Evolutionary conservation across 2,113 vertebrate genomes (phyloP), one percentile per base, ranked within the genome.

Genomic region (Aspiorhynchus laticeps): DNA sequence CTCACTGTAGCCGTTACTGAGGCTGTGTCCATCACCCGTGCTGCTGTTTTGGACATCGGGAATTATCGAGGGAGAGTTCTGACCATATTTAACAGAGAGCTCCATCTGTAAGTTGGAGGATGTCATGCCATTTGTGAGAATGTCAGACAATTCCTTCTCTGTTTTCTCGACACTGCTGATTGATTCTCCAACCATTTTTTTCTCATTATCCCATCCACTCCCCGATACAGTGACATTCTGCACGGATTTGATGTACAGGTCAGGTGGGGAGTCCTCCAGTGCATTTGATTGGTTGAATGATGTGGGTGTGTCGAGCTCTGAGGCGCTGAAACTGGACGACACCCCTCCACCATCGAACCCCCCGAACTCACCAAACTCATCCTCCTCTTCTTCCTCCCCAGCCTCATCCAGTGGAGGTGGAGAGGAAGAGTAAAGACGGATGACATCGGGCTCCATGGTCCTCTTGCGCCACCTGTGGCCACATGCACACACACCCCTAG

Each of bases 371-470:
- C 97, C 96, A 91, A 98, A 99, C 87, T 97, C 97, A 0, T 97
- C 96, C 0, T 97, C 96, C 0, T 98, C 97, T 0, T 98, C 96
- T 63, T 96, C 96, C 61, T 96, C 96, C 0, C 95, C 95, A 89
- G 94, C 96, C 77, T 95, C 96, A 85, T 97, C 96, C 86, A 97
- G 91, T 1, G 95, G 96, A 83, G 96, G 96, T 2, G 96, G 96
- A 61, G 97, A 96, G 63, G 96, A 96, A 88, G 97, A 96, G 86
- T 97, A 97, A 92, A 97, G 95, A 90, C 94, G 95, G 91, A 96
- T 95, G 86, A 97, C 92, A 85, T 96, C 95, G 86, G 97, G 96
- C 94, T 99, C 98, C 98, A 99, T 98, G 89, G 90, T 95, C 93
- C 85, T 92, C 90, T 87, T 89, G 92, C 80, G 78, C 92, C 90